Evolutionary conservation across 2,113 vertebrate species (phyloP), one percentile per base, ranked within the genome.

Genomic region (Delphinapterus leucas): DNA sequence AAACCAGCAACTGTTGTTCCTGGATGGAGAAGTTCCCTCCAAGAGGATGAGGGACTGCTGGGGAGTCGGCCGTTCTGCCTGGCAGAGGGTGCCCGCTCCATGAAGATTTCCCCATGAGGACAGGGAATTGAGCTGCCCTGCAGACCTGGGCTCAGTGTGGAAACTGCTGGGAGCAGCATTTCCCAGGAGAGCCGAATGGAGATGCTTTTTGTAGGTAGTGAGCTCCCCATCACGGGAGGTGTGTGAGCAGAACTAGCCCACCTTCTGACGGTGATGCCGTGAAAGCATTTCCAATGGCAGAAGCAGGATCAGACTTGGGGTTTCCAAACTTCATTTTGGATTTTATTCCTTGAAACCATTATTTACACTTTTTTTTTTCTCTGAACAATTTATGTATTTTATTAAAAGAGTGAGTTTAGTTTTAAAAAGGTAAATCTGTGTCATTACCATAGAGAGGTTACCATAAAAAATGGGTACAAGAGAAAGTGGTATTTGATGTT

Each of bases 91-190:
- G 20, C 68, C 36, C 2, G 7, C 14, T 12, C 9, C 18, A 25
- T 20, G 23, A 8, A 41, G 8, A 7, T 3, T 14, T 8, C 47
- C 44, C 36, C 8, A 0, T 1, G 13, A n/a, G 60, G 4, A 21
- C 14, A 21, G 47, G n/a, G 8, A 1, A 0, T 1, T 0, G 1
- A 1, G 74, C 20, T 6, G 31, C 33, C 15, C 67, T 31, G 60
- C 3, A 33, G n/a, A 26, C 61, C 47, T n/a, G 53, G 80, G 88
- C 67, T 82, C 3, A 0, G 26, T 2, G 44, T 1, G 28, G 36
- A 47, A 2, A 1, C 28, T 33, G 28, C 67, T 0, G 10, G 67
- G 47, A 58, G 76, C 21, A 23, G 63, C 6, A 0, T 3, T 68
- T 61, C 61, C 41, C 49, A 6, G 49, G 2, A 0, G 31, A 12